phyloP scores from a whole-genome alignment of 2,113 vertebrate species.

The Propithecus coquereli region DNA sequence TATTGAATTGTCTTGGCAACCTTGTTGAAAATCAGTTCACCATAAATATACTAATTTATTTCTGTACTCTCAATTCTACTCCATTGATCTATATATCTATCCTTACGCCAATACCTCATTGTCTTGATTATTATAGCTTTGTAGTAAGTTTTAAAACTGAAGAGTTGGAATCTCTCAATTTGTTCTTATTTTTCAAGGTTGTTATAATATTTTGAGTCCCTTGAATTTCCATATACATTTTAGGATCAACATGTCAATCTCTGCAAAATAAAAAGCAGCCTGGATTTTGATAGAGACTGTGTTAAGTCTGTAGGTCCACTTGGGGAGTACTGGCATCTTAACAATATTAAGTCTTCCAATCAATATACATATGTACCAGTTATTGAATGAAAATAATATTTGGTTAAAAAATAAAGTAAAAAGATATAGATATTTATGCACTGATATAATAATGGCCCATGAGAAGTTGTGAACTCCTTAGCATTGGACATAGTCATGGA shows the following conservation, averaged over 20 bases:
- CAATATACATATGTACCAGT: neutral
- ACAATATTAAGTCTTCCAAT: neutral
- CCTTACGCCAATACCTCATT: neutral
- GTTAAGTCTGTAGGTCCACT: neutral
- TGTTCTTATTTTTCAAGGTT: neutral
- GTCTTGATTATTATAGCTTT: neutral
- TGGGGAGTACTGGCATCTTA: neutral
- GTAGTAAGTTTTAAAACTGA: neutral
- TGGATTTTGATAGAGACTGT: neutral
- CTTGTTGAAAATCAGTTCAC: neutral
- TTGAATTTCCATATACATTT: constrained; percentile 29
- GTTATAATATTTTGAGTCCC: neutral
- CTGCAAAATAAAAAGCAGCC: neutral
- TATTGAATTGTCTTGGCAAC: neutral
- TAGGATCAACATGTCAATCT: neutral
- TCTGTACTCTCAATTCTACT: neutral
- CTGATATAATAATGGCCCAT: neutral
- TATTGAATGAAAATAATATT: constrained; percentile 17
- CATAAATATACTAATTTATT: neutral
- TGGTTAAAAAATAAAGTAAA: neutral
- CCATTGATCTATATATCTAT: neutral
- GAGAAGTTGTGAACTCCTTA: neutral
- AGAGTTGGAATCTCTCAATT: neutral
- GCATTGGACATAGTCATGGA: neutral
- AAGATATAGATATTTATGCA: neutral